Base-by-base conservation (phyloP, 2,113 vertebrate genomes). In the Pygoscelis antarcticus region DNA sequence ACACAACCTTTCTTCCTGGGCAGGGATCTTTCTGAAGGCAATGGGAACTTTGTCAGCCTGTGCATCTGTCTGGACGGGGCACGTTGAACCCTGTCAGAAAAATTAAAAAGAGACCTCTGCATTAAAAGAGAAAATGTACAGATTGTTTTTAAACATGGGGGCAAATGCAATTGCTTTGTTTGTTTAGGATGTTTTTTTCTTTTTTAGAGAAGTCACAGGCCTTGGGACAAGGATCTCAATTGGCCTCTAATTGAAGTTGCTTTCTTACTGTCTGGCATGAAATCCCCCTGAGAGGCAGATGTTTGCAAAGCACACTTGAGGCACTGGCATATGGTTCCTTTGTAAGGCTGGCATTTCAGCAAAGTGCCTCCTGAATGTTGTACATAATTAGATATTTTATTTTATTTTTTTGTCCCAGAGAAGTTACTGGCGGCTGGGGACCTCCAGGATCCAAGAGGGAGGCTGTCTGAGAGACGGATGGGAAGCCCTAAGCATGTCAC, bases 201-300 rank as follows among this genome's bases (percentile, higher is more conserved):
- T 60, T 90, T 89, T 80, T 71, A 72, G 66, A 60, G 76, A 91
- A 96, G 82, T 81, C 82, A 51, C 49, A 91, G 80, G 54, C 78
- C 64, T 78, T 90, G 65, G 79, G 93, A 96, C 75, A 69, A 96
- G 80, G 78, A 71, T 96, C 75, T 97, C 96, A 94, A 57, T 69
- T 95, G 95, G 89, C 80, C 68, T 95, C 89, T 97, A 97, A 97
- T 98, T 98, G 95, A 96, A 95, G 91, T 95, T 95, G 77, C 87
- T 96, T 97, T 97, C 93, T 96, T 92, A 81, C 83, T 97, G 94
- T 97, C 94, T 97, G 95, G 92, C 89, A 19, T 95, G 79, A 95
- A 97, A 96, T 97, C 77, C 95, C 88, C 94, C 65, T 93, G 96
- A 86, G 96, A 97, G 96, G 90, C 96, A 97, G 96, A 97, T 97